Conservation (phyloP, 92 coral and sea anemone genomes). For the Hydrozoanthus gracilis region DNA sequence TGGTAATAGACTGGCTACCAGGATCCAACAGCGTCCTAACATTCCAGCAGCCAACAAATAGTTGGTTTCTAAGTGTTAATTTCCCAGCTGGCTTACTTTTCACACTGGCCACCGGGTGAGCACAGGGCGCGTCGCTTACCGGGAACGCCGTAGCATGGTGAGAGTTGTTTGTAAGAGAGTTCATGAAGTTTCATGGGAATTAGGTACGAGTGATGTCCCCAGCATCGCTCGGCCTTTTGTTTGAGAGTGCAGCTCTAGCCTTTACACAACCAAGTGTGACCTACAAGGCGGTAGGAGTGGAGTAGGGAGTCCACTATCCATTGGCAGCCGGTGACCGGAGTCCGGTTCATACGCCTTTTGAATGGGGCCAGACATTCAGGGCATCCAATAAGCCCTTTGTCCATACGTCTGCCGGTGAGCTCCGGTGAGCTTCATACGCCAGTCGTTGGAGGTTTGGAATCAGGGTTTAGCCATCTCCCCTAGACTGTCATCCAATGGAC, state of each 20-base stretch:
- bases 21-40: not conserved
- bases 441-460: not conserved
- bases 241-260: not conserved
- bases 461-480: not conserved
- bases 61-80: not conserved
- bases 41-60: not conserved
- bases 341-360: no score
- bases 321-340: no score
- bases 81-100: not conserved
- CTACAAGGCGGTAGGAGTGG: not conserved
- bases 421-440: not conserved
- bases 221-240: not conserved
- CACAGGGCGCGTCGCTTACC: not conserved
- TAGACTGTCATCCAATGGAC: not conserved
- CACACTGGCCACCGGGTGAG: not conserved
- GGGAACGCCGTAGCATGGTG: not conserved
- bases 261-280: not conserved
- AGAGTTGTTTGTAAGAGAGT: not conserved
- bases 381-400: no score
- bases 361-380: no score
- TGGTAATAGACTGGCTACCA: not conserved
- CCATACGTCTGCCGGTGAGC: no score
- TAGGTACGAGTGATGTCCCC: not conserved
- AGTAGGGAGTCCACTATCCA: rapidly evolving
- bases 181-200: not conserved